Base-by-base conservation (phyloP, 2,797 vertebrate genomes). In the Delichon dasypus region DNA sequence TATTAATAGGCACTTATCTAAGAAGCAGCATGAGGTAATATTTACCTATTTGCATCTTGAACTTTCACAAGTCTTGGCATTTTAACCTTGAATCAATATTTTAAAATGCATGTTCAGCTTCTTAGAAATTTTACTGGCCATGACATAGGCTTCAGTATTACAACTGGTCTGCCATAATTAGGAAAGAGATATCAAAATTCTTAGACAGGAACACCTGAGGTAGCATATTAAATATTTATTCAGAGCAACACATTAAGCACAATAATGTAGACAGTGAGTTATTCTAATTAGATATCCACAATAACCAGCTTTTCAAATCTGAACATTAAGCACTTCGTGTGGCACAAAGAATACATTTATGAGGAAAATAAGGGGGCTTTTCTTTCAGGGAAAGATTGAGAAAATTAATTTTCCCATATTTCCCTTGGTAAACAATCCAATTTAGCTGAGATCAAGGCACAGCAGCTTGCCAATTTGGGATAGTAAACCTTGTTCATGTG, bases 151-250 rank as follows among this genome's bases (percentile, higher is more conserved):
- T 82, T 79, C 88, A 58, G 57, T 88, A 74, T 64, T 93, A 85
- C 91, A 91, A 83, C 83, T 89, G 38, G 48, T 72, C 50, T 90
- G 19, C 32, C 70, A 30, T 94, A 94, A 96, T 96, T 91, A 95
- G 89, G 88, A 95, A 93, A 94, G 22, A 94, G 64, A 85, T 88
- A 94, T 91, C 85, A 92, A 95, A 96, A 95, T 95, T 60, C 67
- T 85, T 81, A 73, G 78, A 75, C 85, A 91, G 70, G 93, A 90
- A 91, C 93, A 97, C 83, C 85, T 95, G 74, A 95, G 95, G 94
- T 88, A 94, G 38, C 80, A 83, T 94, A 96, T 96, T 91, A 96
- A 96, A 96, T 92, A 95, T 95, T 95, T 95, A 95, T 96, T 86
- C 87, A 83, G 55, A 94, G 87, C 76, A 94, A 75, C 77, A 85